Conservation (phyloP, 2,888 invertebrate genomes). For the Steinernema carpocapsae region DNA sequence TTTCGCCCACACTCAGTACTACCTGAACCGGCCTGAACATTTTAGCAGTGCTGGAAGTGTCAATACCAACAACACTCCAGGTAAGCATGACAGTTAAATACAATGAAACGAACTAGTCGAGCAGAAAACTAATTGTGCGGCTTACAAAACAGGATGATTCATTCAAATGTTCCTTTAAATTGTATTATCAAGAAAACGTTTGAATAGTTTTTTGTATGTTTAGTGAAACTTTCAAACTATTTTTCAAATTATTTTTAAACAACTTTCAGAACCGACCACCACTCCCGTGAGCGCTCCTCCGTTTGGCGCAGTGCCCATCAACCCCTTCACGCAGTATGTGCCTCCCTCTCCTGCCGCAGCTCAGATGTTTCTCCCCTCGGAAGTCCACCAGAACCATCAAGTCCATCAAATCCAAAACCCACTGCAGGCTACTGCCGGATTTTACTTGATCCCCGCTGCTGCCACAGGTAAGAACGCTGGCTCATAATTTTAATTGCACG, state of each 20-base stretch:
- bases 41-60: constrained; percentile 37
- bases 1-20: constrained; percentile 70
- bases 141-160: no score
- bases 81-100: not conserved
- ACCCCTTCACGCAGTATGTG: constrained; percentile 36
- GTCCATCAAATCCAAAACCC: constrained; percentile 4
- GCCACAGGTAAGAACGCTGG: not conserved
- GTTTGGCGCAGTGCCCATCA: constrained; percentile 43
- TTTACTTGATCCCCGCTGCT: constrained; percentile 59
- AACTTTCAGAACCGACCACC: not conserved
- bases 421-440: constrained; percentile 39
- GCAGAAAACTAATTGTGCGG: no score
- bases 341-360: constrained; percentile 5
- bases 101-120: not conserved
- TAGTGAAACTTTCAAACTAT: no score
- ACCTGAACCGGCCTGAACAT: constrained; percentile 61
- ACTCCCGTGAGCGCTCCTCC: constrained; percentile 41
- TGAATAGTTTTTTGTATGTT: no score
- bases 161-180: no score
- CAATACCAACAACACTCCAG: constrained; percentile 20
- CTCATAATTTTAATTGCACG: not conserved
- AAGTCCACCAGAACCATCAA: not conserved
- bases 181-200: no score
- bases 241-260: no score
- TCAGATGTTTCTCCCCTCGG: constrained; percentile 39